Evolutionary conservation across 2,888 invertebrate species (phyloP).

Genomic region (Julus scanicus): DNA sequence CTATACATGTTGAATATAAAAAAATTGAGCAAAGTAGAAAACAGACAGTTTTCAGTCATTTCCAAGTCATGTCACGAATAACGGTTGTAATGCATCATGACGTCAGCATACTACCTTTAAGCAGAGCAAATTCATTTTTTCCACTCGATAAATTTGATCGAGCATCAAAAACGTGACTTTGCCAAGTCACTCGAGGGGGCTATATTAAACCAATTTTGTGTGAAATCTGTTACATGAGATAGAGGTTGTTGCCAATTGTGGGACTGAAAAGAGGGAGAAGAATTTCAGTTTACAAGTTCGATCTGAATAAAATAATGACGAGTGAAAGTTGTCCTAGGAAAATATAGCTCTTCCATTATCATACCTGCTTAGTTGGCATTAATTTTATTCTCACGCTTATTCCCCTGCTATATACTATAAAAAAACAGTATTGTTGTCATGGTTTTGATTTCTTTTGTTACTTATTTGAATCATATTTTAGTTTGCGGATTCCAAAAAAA

Average conservation of each 20-base stretch:
- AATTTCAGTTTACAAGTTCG: slow-evolving; percentile 14
- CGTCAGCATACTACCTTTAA: not conserved
- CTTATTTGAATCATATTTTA: not conserved
- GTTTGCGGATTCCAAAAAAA: not conserved
- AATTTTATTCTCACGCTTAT: slow-evolving; percentile 40
- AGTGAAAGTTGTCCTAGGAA: slow-evolving; percentile 31
- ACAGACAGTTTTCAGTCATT: not conserved
- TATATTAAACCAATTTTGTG: slow-evolving; percentile 34
- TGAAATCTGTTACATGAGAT: slow-evolving; percentile 18
- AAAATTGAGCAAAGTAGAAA: not conserved
- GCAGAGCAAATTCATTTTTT: slow-evolving; percentile 13
- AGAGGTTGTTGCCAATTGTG: slow-evolving; percentile 16
- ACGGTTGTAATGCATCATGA: not conserved
- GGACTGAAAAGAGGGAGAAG: slow-evolving; percentile 21
- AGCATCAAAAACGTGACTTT: slow-evolving; percentile 21
- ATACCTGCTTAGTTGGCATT: slow-evolving; percentile 39
- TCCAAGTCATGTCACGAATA: not conserved
- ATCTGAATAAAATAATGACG: slow-evolving; percentile 37
- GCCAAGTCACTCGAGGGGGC: slow-evolving; percentile 9
- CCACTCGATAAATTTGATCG: slow-evolving; percentile 9
- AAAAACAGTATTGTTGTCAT: slow-evolving; percentile 25
- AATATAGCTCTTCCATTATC: slow-evolving; percentile 10
- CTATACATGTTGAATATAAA: too few species aligned
- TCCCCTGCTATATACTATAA: not conserved
- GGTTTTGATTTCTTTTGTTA: slow-evolving; percentile 40